Percentiles rank a stretch among this genome's conserved stretches.
Conservation (phyloP, 92 coral and sea anemone species). For the Actinernus sp. region DNA sequence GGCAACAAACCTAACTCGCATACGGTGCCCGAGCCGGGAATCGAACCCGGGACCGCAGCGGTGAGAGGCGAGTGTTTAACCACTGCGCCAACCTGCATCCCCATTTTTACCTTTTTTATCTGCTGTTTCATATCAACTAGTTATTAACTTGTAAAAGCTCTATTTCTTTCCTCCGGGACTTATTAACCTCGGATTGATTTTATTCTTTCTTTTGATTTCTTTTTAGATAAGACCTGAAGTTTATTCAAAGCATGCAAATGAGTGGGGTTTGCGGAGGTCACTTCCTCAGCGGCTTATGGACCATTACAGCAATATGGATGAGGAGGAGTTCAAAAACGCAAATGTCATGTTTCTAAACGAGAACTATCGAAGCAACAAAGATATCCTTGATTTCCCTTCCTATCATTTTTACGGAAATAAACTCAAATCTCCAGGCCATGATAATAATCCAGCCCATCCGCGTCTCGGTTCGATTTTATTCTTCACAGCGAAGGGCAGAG, state of each 20-base stretch:
- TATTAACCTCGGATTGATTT: no score
- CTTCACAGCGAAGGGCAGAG: conserved; percentile 73
- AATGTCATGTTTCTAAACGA: conserved; percentile 78
- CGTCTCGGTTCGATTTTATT: conserved; percentile 72
- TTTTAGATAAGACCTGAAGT: conserved; percentile 82
- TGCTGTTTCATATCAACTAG: no score
- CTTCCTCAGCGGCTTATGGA: conserved; percentile 91
- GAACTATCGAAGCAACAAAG: conserved; percentile 88
- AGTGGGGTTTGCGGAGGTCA: conserved; percentile 71
- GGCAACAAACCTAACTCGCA: no score
- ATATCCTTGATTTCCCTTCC: conserved; percentile 86
- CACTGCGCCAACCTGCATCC: no score
- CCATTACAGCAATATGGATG: conserved; percentile 36
- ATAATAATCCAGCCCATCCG: conserved; percentile 70
- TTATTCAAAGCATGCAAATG: conserved; percentile 60
- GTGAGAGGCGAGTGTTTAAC: no score
- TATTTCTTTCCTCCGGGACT: no score
- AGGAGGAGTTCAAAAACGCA: neutral
- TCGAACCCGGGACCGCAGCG: no score
- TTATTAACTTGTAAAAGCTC: no score
- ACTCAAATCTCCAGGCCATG: conserved; percentile 65
- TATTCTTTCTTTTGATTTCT: neutral
- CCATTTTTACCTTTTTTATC: no score
- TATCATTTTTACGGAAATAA: conserved; percentile 76
- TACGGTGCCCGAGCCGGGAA: no score